Base-by-base conservation (phyloP, 1,140 invertebrate genomes). In the Diabrotica undecimpunctata region DNA sequence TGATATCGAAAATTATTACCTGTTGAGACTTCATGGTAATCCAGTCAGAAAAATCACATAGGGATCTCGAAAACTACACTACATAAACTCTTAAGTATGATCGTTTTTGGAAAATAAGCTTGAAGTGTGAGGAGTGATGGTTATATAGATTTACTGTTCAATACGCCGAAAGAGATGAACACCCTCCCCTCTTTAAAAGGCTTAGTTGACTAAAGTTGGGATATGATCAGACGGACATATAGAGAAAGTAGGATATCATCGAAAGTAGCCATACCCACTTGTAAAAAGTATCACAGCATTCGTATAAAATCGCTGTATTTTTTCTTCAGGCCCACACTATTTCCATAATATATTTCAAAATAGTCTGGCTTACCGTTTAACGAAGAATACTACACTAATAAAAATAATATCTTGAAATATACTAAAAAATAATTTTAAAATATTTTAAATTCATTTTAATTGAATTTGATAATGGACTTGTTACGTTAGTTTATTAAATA, bases 231-330 rank as follows among this genome's bases (percentile, higher is more conserved):
- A 67, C 71, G 68, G 70, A 74, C 69, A 66, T 71, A 68, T 60
- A 68, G 74, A 75, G 74, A 75, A 75, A 75, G 74, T 75, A 75
- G 74, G 74, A 73, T 75, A 70, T 25, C 25, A 25, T 74, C 71
- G 74, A 75, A 75, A 75, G 74, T 75, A 72, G 71, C 70, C 67
- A 68, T 70, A 64, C 69, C 66, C 66, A 70, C 54, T 71, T 60
- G 67, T 68, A 69, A 69, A 67, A 75, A 75, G 74, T 75, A 74
- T 74, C 74, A 75, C 72, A 70, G 13, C 13, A 60, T 39, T 46
- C 58, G 10, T 12, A 38, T n/a, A 46, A 60, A 39, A 35, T 46
- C 6, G n/a, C 41, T 46, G 35, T 36, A 50, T 60, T 60, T 60
- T 51, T 13, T 46, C 11, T 13, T 25, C 10, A 35, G 12, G 11